Evolutionary conservation across 30 jellyfish, hydroid and myxozoan genomes (phyloP).

Genomic region (Catostylus mosaicus): DNA sequence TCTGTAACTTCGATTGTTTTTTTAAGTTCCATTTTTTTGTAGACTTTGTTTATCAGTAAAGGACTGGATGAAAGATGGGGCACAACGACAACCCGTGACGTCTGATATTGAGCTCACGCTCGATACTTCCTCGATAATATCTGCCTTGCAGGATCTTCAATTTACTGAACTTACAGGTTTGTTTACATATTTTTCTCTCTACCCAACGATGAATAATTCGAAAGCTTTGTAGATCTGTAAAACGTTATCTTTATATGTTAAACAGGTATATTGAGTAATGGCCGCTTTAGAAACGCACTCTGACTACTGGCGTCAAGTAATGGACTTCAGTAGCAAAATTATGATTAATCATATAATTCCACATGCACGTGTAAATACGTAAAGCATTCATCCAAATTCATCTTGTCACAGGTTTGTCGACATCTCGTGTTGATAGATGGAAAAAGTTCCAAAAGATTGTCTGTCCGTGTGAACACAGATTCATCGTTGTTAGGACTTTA

Average conservation of each 20-base stretch:
- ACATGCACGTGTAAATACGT: no score
- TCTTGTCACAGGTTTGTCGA: no score
- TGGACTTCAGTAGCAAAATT: no score
- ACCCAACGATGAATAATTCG: not conserved
- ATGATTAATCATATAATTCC: no score
- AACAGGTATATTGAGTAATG: no score
- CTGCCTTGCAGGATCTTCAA: slow-evolving; percentile 51
- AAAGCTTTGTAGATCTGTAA: not conserved
- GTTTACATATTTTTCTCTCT: not conserved
- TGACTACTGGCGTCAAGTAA: no score
- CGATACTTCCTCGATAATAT: slow-evolving; percentile 35
- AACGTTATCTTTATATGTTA: not conserved
- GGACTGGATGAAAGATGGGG: slow-evolving; percentile 63
- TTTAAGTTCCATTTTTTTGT: not conserved
- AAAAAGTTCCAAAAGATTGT: no score
- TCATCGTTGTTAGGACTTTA: no score
- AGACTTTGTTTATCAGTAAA: slow-evolving; percentile 58
- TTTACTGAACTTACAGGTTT: slow-evolving; percentile 66
- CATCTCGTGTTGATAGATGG: no score
- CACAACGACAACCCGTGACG: slow-evolving; percentile 50
- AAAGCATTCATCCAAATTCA: no score
- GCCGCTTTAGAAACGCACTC: no score
- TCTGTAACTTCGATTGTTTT: not conserved
- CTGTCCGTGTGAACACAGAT: no score
- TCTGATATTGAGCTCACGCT: slow-evolving; percentile 77